phyloP scores from a whole-genome alignment of 2,888 invertebrate genomes.

The Volucella zonaria region DNA sequence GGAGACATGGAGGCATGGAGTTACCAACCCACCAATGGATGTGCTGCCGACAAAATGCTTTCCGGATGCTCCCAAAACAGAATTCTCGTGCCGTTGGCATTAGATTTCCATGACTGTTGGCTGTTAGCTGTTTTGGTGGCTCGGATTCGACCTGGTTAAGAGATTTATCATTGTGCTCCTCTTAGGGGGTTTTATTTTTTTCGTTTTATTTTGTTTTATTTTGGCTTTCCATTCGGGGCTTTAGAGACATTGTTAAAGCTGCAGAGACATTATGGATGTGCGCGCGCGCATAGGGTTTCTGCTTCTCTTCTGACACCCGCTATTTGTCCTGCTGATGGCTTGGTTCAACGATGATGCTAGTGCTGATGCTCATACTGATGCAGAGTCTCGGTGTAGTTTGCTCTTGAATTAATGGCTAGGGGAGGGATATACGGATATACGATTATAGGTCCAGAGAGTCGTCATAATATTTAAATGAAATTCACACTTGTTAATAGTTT shows the following conservation, averaged over 20 bases:
- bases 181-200: constrained; percentile 9
- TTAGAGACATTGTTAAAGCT: constrained; percentile 53
- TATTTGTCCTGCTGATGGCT: constrained; percentile 61
- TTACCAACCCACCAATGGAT: constrained; percentile 65
- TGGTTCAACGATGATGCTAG: constrained; percentile 63
- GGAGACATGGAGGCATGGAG: constrained; percentile 57
- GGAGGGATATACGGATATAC: constrained; percentile 5
- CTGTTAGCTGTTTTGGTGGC: constrained; percentile 71
- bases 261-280: constrained; percentile 36
- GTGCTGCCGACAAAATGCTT: constrained; percentile 69
- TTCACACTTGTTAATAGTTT: constrained; percentile 77
- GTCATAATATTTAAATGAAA: constrained; percentile 79
- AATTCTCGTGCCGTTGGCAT: constrained; percentile 73
- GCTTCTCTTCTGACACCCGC: constrained; percentile 11
- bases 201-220: not conserved
- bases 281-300: constrained; percentile 44
- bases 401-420: constrained; percentile 62
- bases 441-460: constrained; percentile 58
- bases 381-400: constrained; percentile 68
- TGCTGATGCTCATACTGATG: constrained; percentile 63
- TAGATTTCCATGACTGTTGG: constrained; percentile 72
- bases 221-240: constrained; percentile 40
- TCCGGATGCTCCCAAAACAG: constrained; percentile 64
- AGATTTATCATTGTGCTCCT: constrained; percentile 70
- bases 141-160: constrained; percentile 73